Evolutionary conservation across 2,113 vertebrate species (phyloP).

Genomic region (Neopipo cinnamomea): DNA sequence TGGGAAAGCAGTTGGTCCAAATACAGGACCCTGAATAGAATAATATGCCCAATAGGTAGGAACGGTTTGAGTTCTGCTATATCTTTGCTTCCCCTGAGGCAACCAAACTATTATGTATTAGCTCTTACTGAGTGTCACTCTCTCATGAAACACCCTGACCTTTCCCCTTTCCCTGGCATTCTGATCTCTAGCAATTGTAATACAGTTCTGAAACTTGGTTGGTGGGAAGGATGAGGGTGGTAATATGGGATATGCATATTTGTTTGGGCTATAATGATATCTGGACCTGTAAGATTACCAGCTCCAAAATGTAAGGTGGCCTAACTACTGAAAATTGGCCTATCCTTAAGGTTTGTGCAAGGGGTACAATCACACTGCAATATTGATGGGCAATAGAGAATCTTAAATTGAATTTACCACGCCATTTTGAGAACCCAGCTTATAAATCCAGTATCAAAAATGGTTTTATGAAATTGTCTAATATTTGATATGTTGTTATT

Average conservation of each 20-base stretch:
- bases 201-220: neutral
- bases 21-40: neutral
- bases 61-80: neutral
- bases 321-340: neutral
- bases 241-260: neutral
- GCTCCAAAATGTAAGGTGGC: neutral
- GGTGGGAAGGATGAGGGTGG: neutral
- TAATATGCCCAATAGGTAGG: neutral
- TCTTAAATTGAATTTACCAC: neutral
- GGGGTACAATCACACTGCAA: neutral
- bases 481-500: neutral
- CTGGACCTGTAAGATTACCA: neutral
- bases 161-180: neutral
- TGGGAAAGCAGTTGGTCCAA: neutral
- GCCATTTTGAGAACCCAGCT: neutral
- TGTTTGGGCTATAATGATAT: neutral
- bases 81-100: neutral
- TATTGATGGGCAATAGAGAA: neutral
- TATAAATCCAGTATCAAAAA: neutral
- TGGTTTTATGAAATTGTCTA: neutral
- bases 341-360: neutral
- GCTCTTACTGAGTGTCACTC: neutral
- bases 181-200: neutral
- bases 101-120: neutral
- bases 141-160: neutral